A percentile compares a stretch with the other conserved stretches of the same genome.
phyloP scores from a whole-genome alignment of 2,888 invertebrate species.

The Galerucella nymphaeae region DNA sequence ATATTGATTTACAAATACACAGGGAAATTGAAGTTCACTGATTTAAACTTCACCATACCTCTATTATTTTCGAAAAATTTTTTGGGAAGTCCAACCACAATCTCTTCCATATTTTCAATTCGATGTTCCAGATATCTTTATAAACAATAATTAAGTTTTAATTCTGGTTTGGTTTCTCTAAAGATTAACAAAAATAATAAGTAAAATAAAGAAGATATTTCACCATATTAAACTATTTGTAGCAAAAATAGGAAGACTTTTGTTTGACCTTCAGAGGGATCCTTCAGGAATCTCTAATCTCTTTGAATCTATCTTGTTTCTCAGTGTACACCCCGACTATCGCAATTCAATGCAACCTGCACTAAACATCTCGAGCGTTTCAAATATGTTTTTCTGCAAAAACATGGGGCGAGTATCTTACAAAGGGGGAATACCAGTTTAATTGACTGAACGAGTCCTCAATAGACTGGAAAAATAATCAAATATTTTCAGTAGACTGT shows the following conservation, averaged over 20 bases:
- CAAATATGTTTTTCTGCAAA: conserved; percentile 23
- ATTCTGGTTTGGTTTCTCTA: no score
- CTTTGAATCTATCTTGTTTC: background rate
- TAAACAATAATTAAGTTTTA: no score
- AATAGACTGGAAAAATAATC: conserved; percentile 42
- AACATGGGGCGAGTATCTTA: conserved; percentile 7
- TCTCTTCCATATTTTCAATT: no score
- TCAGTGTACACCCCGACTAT: background rate
- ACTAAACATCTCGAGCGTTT: conserved; percentile 13
- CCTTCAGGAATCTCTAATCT: no score
- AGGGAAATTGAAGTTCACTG: background rate
- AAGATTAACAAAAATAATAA: no score
- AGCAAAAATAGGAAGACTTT: no score
- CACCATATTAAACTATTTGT: no score
- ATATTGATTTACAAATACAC: background rate
- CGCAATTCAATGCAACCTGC: conserved; percentile 4
- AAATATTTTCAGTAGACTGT: conserved; percentile 35
- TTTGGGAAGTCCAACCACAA: no score
- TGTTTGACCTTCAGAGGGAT: no score
- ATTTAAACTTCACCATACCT: background rate
- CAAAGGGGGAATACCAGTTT: conserved; percentile 28
- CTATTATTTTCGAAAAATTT: no score
- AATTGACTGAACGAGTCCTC: conserved; percentile 40
- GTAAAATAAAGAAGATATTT: no score
- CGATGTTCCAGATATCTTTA: no score